Evolutionary conservation across 2,888 invertebrate species (phyloP).

Genomic region (Tenthredo livida): DNA sequence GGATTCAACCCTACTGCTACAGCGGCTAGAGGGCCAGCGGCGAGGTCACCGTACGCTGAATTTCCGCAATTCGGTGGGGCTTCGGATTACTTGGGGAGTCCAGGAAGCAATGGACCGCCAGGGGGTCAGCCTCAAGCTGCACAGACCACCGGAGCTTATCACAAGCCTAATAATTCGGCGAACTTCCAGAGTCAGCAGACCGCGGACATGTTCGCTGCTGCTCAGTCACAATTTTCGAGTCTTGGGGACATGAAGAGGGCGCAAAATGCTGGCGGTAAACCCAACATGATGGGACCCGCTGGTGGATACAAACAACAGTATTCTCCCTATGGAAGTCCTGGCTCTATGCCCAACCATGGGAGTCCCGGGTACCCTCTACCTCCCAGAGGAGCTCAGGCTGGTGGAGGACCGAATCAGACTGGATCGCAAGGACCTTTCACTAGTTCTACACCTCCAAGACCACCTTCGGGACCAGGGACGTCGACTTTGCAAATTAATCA

Average conservation of each 20-base stretch:
- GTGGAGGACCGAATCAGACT: constrained; percentile 73
- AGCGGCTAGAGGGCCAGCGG: constrained; percentile 74
- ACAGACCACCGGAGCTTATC: constrained; percentile 68
- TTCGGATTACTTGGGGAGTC: constrained; percentile 79
- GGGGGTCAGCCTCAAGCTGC: constrained; percentile 69
- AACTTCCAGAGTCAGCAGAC: constrained; percentile 60
- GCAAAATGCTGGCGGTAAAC: constrained; percentile 73
- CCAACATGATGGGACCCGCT: constrained; percentile 73
- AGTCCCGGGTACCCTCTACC: constrained; percentile 79
- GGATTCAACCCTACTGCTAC: constrained; percentile 79
- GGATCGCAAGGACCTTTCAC: constrained; percentile 78
- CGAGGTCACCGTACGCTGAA: constrained; percentile 82
- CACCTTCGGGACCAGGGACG: constrained; percentile 80
- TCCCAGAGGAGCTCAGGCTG: constrained; percentile 75
- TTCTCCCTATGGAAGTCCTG: constrained; percentile 84
- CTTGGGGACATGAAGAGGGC: constrained; percentile 77
- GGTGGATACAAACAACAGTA: constrained; percentile 82
- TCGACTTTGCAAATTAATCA: constrained; percentile 91
- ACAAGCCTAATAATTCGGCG: constrained; percentile 72
- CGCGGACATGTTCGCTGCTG: constrained; percentile 71
- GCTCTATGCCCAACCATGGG: constrained; percentile 81
- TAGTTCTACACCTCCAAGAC: constrained; percentile 79
- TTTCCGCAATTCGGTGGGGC: constrained; percentile 80
- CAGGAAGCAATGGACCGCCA: constrained; percentile 73
- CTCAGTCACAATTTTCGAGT: constrained; percentile 70